Evolutionary conservation across 2,113 vertebrate genomes (phyloP), one percentile per base, ranked within the genome.

Genomic region (Ictalurus punctatus): DNA sequence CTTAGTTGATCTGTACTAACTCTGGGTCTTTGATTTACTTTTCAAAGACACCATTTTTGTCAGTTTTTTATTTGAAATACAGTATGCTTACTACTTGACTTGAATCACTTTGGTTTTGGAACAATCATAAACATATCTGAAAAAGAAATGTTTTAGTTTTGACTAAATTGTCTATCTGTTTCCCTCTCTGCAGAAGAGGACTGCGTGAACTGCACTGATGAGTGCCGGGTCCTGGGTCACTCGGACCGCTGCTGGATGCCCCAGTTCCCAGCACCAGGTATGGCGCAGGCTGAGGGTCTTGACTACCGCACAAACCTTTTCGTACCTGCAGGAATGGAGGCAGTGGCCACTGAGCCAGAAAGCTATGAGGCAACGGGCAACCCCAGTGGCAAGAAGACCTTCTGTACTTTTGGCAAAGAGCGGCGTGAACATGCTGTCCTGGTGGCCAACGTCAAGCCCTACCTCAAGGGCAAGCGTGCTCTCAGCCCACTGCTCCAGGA

Each of bases 161-260:
- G n/a, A 58, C 84, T 73, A 73, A 58, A 30, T 40, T 2, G 37
- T 84, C n/a, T 88, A 23, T 85, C 13, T 90, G 40, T 88, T 17
- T 91, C 7, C 56, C 25, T 87, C n/a, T 95, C 95, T 95, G 30
- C 96, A 99, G 98, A 98, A 94, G 98, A 99, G 95, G 98, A 99
- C 95, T 99, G 98, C 91, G 95, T 99, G 95, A 99, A 99, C 93
- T 99, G 98, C 94, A 99, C 98, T 87, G 98, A 99, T 93, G 98
- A 99, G 96, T 99, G 98, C 95, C 95, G 98, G 95, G 98, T 99
- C 74, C 97, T 99, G 95, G 98, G 98, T 94, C 98, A 99, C 96
- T 99, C 98, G 89, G 98, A 99, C 95, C 97, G 98, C 93, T 99
- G 98, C 94, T 99, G 98, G 98, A 99, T 99, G 98, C 98, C 98